Evolutionary conservation across 1,140 invertebrate species (phyloP), one percentile per base, ranked within the genome.

Genomic region (Platyura marginata): DNA sequence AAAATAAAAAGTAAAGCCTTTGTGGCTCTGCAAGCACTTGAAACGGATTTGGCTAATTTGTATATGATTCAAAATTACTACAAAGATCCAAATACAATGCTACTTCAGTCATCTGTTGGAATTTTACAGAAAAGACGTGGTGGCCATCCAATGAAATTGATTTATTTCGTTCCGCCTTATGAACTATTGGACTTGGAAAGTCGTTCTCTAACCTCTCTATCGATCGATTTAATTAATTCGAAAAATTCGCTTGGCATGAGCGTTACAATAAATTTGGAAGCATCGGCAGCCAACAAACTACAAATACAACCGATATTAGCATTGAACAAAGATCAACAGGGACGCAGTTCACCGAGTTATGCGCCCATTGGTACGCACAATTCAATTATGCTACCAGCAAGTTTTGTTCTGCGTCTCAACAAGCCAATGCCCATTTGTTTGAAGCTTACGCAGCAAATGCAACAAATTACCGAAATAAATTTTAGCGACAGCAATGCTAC

Each of bases 81-180:
- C 42, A 88, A 81, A 57, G 88, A 93, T 48, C 82, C 86, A 1
- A 82, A 84, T 56, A 79, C 81, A 49, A 68, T 91, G 36, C 78
- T 96, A 38, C 83, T 89, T 55, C 90, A 89, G 60, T 90, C 85
- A 48, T 78, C 88, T 23, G 80, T 95, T 47, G 92, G 91, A 9
- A 72, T 83, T 41, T 62, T 86, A 3, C 75, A 85, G 49, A 77
- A 79, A 56, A 60, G 82, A 39, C 71, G 72, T 62, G 82, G 82
- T 52, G 82, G 88, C 25, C 87, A 92, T 58, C 82, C 90, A 1
- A 88, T 94, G 82, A 85, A 85, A 51, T 61, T 96, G 11, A 92
- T 86, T 0, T 97, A 93, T 60, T 94, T 94, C 58, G 84, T 95
- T 16, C 85, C 87, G n/a, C 89, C 89, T 0, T 94, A 93, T 58